Base-by-base conservation (phyloP, 2,113 vertebrate species). In the Sialia sialis region DNA sequence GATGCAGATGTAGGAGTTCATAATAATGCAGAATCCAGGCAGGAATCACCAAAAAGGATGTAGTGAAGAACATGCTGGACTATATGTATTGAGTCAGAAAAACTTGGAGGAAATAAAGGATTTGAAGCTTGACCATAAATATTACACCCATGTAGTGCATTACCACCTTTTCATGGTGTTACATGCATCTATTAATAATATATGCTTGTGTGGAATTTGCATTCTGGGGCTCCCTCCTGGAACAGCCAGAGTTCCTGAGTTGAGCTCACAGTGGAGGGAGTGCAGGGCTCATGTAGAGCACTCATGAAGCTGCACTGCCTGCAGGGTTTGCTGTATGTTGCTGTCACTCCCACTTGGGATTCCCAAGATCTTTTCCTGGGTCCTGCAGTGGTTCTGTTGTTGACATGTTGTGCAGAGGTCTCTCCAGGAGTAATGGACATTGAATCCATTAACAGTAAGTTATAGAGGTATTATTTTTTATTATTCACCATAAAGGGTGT, bases 251-350 rank as follows among this genome's bases (percentile, higher is more conserved):
- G 38, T 22, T 91, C 8, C 41, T 51, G 25, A n/a, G 49, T 16
- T 43, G 30, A 76, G 16, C 63, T 82, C 34, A 2, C 10, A 7
- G 20, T 19, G 0, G 0, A 4, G 32, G 48, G 14, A 63, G 25
- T 29, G 51, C 69, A 20, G 2, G 20, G 52, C 21, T 67, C 41
- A 4, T 1, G 0, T 4, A 4, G 29, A 27, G 49, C 56, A 25
- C 19, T 1, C 11, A 36, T 5, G 36, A 21, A 25, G 26, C 68
- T 81, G 22, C 8, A 0, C 15, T 48, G 63, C 41, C 36, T 34
- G 14, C 38, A 46, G 74, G 27, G 16, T 69, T n/a, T 86, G 38
- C 59, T 39, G 6, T 12, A 9, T 49, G 7, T 19, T 60, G 20
- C n/a, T 49, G 1, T 34, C 41, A 5, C 13, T 83, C 26, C 16